These are phyloP conservation scores for Leptopilina boulardi DNA, from an alignment of 1,140 invertebrate species.

Conservation along the genomic window DNA sequence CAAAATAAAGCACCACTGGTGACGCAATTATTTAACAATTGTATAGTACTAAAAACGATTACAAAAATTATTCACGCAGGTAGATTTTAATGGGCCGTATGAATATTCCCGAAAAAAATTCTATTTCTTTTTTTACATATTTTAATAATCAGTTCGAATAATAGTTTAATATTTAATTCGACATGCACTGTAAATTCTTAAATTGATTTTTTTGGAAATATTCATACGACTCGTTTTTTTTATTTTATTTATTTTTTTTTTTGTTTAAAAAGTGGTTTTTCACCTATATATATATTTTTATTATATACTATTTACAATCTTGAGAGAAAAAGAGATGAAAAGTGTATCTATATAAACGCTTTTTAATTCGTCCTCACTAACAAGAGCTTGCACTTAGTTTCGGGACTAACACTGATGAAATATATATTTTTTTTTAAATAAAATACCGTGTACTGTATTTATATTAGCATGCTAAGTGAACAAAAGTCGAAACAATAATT, in stretches of 20 bases:
- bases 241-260: neutral
- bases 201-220: too few relatives aligned
- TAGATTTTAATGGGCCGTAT: neutral
- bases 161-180: too few relatives aligned
- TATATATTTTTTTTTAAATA: neutral
- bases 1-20: constrained; percentile 24
- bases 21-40: constrained; percentile 17
- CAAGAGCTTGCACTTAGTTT: constrained; percentile 22
- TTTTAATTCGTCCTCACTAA: neutral
- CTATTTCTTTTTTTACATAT: too few relatives aligned
- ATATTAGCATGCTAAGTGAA: neutral
- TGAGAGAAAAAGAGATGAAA: neutral
- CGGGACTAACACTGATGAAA: constrained; percentile 28
- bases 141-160: too few relatives aligned
- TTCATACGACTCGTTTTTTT: too few relatives aligned
- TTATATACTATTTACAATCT: constrained; percentile 22
- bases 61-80: constrained; percentile 16
- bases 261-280: neutral
- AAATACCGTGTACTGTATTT: neutral
- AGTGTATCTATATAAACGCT: neutral
- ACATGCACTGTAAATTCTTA: too few relatives aligned
- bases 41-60: constrained; percentile 9
- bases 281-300: constrained; percentile 17
- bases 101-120: too few relatives aligned
- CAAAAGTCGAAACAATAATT: neutral